Evolutionary conservation across 2,888 invertebrate species (phyloP).

Genomic region (Hedychridium roseum): DNA sequence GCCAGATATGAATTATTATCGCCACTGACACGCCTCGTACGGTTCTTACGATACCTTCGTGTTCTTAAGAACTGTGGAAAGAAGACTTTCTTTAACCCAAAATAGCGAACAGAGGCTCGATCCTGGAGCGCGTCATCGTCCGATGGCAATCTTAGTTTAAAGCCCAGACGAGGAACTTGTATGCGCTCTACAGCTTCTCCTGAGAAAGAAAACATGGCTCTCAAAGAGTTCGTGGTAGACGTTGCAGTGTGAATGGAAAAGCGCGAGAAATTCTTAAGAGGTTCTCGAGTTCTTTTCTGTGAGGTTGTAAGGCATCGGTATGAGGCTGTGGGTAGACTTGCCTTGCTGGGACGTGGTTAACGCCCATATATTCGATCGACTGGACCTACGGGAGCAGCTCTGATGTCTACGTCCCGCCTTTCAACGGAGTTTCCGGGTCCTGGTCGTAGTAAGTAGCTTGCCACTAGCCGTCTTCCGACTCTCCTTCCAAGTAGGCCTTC

Average conservation of each 20-base stretch:
- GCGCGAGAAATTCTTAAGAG: too few species aligned
- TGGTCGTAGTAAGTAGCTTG: slow-evolving; percentile 37
- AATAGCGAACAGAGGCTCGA: slow-evolving; percentile 22
- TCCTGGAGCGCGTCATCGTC: slow-evolving; percentile 12
- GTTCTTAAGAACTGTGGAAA: slow-evolving; percentile 17
- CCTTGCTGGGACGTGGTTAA: slow-evolving; percentile 31
- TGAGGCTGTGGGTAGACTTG: slow-evolving; percentile 31
- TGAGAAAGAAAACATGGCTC: slow-evolving; percentile 48
- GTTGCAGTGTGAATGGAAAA: slow-evolving; percentile 9
- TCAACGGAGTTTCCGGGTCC: slow-evolving; percentile 26
- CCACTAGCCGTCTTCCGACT: slow-evolving; percentile 27
- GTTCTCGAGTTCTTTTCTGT: too few species aligned
- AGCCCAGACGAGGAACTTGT: slow-evolving; percentile 18
- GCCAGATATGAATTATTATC: too few species aligned
- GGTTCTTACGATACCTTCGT: slow-evolving; percentile 36
- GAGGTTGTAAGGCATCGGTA: slow-evolving; percentile 20
- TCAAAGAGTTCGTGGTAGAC: slow-evolving; percentile 30
- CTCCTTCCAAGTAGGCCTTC: slow-evolving; percentile 38
- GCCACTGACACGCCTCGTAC: too few species aligned
- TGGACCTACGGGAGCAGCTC: slow-evolving; percentile 22
- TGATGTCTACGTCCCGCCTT: slow-evolving; percentile 20
- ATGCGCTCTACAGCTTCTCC: slow-evolving; percentile 32
- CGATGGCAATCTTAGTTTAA: slow-evolving; percentile 20
- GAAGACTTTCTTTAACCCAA: slow-evolving; percentile 28
- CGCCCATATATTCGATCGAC: slow-evolving; percentile 22